Conservation (phyloP, 2,113 vertebrate genomes). For the Monopterus albus region DNA sequence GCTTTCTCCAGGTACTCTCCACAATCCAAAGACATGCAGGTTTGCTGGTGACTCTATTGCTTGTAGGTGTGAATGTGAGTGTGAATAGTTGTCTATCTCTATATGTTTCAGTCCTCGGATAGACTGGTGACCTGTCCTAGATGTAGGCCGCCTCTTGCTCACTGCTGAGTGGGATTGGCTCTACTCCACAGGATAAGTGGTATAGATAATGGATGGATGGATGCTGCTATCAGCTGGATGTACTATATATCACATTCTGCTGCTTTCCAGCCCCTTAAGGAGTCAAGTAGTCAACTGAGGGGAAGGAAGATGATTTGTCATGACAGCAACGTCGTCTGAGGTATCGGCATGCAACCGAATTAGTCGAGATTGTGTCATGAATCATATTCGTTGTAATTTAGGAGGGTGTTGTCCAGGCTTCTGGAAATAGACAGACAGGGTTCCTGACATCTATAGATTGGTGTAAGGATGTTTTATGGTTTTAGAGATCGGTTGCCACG, state of each 20-base stretch:
- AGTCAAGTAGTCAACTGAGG: constrained; percentile 44
- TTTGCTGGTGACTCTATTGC: too few relatives aligned
- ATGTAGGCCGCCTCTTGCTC: too few relatives aligned
- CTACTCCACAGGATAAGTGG: too few relatives aligned
- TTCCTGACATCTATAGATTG: constrained; percentile 73
- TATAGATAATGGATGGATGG: too few relatives aligned
- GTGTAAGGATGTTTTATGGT: constrained; percentile 66
- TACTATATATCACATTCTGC: constrained; percentile 35
- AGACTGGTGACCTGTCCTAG: too few relatives aligned
- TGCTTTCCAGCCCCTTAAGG: constrained; percentile 24
- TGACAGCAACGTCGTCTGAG: constrained; percentile 45
- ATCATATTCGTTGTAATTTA: constrained; percentile 63
- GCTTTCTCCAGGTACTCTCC: too few relatives aligned
- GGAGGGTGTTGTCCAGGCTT: constrained; percentile 58
- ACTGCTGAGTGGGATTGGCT: too few relatives aligned
- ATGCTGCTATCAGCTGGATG: constrained; percentile 31
- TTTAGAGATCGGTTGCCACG: constrained; percentile 51
- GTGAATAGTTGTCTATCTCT: too few relatives aligned
- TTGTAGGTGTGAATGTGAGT: too few relatives aligned
- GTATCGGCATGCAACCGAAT: constrained; percentile 49
- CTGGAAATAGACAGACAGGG: constrained; percentile 51
- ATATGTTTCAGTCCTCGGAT: too few relatives aligned
- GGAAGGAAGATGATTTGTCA: constrained; percentile 62
- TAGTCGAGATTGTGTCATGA: constrained; percentile 63
- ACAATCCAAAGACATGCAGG: too few relatives aligned